Evolutionary conservation across 2,113 vertebrate genomes (phyloP), one percentile per base, ranked within the genome.

Genomic region (Rhizomys pruinosus): DNA sequence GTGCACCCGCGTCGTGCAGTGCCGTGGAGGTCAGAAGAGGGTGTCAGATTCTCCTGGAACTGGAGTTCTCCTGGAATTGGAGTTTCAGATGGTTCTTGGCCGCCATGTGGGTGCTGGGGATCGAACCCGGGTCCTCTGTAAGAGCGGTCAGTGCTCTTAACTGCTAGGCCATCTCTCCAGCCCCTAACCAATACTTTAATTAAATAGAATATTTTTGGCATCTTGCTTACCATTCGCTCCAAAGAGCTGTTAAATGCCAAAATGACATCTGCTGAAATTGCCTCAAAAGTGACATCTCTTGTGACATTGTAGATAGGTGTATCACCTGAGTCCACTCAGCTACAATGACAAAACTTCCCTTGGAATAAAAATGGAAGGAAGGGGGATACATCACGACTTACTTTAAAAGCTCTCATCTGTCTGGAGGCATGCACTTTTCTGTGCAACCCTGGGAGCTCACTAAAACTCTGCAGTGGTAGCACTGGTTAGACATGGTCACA

Each of bases 191-290:
- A n/a, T n/a, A n/a, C n/a, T n/a, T 88, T 74, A 52, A 77, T 82
- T 86, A 87, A 39, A 47, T 42, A 44, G 72, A 77, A 44, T 76
- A 81, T 85, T 66, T 94, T 92, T 92, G 89, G 47, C n/a, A 74
- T 94, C 63, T 76, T 74, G 11, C 80, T 52, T 94, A 63, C 34
- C 73, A 44, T 95, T 81, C 17, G 22, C 72, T 90, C 80, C 92
- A 44, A 93, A 93, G 78, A 93, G 84, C 72, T 82, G 42, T 84
- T 84, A 77, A 74, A 68, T 87, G 57, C 7, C 32, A 3, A 69
- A 42, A 88, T 90, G 84, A 92, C 73, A 78, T 94, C 55, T 77
- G 16, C 68, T 93, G 2, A 71, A 68, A 81, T 95, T 90, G 71
- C 42, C 74, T 95, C 52, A 44, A 13, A 47, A 84, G 68, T 64